Evolutionary conservation across 2,888 invertebrate genomes (phyloP), one percentile per base, ranked within the genome.

Genomic region (Diarsia rubi): DNA sequence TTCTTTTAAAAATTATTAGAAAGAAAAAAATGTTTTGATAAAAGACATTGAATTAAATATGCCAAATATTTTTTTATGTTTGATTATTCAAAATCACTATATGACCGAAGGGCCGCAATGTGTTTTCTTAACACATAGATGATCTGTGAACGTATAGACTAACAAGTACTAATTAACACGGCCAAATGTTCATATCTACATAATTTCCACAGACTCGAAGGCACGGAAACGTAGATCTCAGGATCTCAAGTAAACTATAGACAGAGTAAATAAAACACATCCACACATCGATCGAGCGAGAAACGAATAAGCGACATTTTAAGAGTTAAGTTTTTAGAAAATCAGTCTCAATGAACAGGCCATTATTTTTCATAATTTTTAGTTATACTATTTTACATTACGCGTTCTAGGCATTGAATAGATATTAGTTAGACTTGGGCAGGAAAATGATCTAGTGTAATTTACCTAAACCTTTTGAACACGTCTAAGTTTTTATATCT

Each of bases 331-430:
- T 91, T 93, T n/a, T 94, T 93, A 97, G 94, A 96, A 96, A 95
- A 96, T 96, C 96, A 96, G 96, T 96, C 96, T 96, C 95, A 94
- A 95, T 91, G 93, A 94, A 95, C 96, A 96, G 96, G 96, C 96
- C 96, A 93, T 96, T 93, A 90, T 93, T 94, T 92, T 92, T 88
- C 87, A 91, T 92, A 92, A 91, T 90, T 93, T 91, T 91, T 91
- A 90, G 88, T 91, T 92, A 92, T 82, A 90, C 88, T 93, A 91
- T 91, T 89, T 89, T 90, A 92, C 82, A 90, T 88, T 88, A 91
- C 88, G 88, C 87, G 83, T 84, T 85, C 78, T 86, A 90, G 87
- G 88, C 88, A 87, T 85, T 88, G 84, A 84, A 85, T 80, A 88
- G 52, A 75, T 82, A 77, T 77, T 72, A 69, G 44, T 74, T 78